phyloP scores from a whole-genome alignment of 1,140 invertebrate species.

The Helicoverpa zea region DNA sequence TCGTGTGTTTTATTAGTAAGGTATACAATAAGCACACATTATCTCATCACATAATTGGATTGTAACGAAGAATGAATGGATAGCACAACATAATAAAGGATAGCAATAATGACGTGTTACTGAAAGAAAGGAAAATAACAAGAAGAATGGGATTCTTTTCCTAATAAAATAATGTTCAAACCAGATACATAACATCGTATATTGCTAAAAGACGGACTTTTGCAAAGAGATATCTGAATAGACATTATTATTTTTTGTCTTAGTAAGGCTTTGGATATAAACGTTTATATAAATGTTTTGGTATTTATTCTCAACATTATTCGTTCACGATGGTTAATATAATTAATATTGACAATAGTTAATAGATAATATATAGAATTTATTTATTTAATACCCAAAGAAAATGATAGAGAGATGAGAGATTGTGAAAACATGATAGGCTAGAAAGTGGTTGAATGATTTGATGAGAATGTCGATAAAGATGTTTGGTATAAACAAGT shows the following conservation, averaged over 20 bases:
- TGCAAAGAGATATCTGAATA: neutral
- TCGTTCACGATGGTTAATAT: too few relatives aligned
- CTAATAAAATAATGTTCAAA: constrained; percentile 12
- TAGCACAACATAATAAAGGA: constrained; percentile 30
- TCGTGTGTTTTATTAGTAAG: constrained; percentile 13
- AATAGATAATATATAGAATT: too few relatives aligned
- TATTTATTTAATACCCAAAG: too few relatives aligned
- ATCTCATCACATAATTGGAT: constrained; percentile 35
- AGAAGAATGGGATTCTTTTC: neutral
- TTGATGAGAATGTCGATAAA: too few relatives aligned
- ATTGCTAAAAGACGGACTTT: neutral
- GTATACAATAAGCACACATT: constrained; percentile 3
- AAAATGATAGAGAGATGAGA: too few relatives aligned
- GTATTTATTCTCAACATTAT: too few relatives aligned
- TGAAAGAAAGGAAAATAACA: constrained; percentile 18
- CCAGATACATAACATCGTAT: neutral
- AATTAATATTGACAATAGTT: too few relatives aligned
- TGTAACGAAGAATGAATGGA: constrained; percentile 33
- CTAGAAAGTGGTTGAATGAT: too few relatives aligned
- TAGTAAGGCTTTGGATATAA: neutral
- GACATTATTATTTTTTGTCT: neutral
- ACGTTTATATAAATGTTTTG: too few relatives aligned
- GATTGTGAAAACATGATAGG: too few relatives aligned
- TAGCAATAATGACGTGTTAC: constrained; percentile 26
- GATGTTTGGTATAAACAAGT: too few relatives aligned